Conservation (phyloP, 2,888 invertebrate genomes). For the Lymantria monacha region DNA sequence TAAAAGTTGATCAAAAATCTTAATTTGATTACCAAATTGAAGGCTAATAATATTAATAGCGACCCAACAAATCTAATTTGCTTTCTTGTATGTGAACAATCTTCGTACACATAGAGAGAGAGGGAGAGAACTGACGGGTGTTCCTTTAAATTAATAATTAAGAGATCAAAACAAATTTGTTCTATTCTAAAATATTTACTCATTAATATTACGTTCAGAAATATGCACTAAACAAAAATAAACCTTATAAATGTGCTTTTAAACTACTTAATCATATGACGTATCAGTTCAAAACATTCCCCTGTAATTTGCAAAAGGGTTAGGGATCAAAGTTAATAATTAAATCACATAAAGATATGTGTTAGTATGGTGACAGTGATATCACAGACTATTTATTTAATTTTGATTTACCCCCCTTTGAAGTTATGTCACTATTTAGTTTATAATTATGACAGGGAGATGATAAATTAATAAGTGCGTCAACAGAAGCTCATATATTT, state of each 20-base stretch:
- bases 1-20: too few species aligned
- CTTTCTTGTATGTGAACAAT: too few species aligned
- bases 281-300: background rate
- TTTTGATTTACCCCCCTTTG: background rate
- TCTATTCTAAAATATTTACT: conserved; percentile 1
- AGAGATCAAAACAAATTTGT: conserved; percentile 2
- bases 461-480: background rate
- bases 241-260: background rate
- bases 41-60: too few species aligned
- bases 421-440: background rate
- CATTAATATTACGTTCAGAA: background rate
- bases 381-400: background rate
- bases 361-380: background rate
- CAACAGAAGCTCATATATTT: background rate
- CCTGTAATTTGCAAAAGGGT: background rate
- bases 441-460: background rate
- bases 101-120: too few species aligned
- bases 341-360: background rate
- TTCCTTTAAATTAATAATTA: background rate
- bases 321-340: conserved; percentile 1
- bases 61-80: too few species aligned
- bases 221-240: background rate
- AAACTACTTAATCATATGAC: background rate
- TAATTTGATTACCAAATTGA: too few species aligned
- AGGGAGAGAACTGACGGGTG: too few species aligned